Evolutionary conservation across 2,113 vertebrate species (phyloP).

Genomic region (Zootoca vivipara): DNA sequence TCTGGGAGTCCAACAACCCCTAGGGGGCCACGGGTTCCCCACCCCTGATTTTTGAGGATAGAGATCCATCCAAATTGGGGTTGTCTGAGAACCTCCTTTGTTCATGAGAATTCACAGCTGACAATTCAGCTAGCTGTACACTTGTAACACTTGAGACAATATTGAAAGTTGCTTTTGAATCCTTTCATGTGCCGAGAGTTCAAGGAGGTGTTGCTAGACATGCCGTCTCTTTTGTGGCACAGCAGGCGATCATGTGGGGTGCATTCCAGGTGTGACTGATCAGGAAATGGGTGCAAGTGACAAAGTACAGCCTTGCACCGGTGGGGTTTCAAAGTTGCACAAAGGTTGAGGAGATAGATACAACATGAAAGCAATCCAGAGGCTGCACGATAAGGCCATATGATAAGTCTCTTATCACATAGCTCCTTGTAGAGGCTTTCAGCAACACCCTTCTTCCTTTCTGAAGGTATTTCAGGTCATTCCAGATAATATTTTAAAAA

Average conservation of each 20-base stretch:
- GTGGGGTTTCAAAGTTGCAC: neutral
- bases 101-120: neutral
- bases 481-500: neutral
- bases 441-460: neutral
- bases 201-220: neutral
- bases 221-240: neutral
- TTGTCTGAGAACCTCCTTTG: neutral
- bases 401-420: neutral
- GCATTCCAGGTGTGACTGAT: neutral
- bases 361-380: constrained; percentile 19
- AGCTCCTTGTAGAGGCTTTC: constrained; percentile 1
- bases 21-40: no score
- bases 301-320: neutral
- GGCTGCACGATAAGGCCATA: constrained; percentile 2
- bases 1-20: no score
- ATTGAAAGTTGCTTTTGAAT: accelerated
- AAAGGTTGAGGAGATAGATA: constrained; percentile 44
- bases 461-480: neutral
- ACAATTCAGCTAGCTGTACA: neutral
- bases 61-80: neutral
- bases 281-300: neutral
- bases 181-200: neutral
- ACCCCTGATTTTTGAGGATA: neutral
- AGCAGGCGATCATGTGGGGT: neutral
- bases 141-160: neutral